A percentile compares a stretch with the other conserved stretches of the same genome.
Evolutionary conservation across 1,140 invertebrate species (phyloP).

Genomic region (Matsumurasca onukii): DNA sequence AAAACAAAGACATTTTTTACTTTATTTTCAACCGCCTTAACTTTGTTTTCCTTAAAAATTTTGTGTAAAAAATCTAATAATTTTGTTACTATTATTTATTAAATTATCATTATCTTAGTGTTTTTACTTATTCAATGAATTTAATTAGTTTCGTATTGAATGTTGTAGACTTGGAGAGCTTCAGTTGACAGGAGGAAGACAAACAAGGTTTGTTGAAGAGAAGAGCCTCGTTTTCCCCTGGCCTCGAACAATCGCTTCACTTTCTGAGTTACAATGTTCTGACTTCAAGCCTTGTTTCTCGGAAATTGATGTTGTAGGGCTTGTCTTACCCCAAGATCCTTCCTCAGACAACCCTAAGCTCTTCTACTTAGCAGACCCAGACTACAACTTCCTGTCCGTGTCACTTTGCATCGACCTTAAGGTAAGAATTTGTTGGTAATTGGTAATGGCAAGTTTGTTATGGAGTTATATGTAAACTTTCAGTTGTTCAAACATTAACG

Average conservation of each 20-base stretch:
- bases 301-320: slow-evolving; percentile 64
- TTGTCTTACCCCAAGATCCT: slow-evolving; percentile 52
- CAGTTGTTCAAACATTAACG: not conserved
- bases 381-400: slow-evolving; percentile 48
- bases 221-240: slow-evolving; percentile 41
- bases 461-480: not conserved
- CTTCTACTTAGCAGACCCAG: slow-evolving; percentile 51
- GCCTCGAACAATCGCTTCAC: slow-evolving; percentile 38
- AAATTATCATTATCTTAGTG: not conserved
- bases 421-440: slow-evolving; percentile 48
- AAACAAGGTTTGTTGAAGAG: slow-evolving; percentile 46
- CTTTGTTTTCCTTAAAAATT: not conserved
- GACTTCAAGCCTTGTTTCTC: slow-evolving; percentile 52
- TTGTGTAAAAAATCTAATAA: not conserved
- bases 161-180: slow-evolving; percentile 47
- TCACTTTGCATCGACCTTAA: slow-evolving; percentile 45
- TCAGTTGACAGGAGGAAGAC: slow-evolving; percentile 48
- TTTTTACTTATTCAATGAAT: not conserved
- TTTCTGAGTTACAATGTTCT: slow-evolving; percentile 42
- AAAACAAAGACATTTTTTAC: not conserved
- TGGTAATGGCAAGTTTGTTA: not conserved
- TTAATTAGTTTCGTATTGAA: not conserved
- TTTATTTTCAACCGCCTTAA: not conserved
- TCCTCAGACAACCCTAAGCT: slow-evolving; percentile 44
- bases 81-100: not conserved